Conservation (phyloP, 2,797 vertebrate genomes). For the Miichthys miiuy region DNA sequence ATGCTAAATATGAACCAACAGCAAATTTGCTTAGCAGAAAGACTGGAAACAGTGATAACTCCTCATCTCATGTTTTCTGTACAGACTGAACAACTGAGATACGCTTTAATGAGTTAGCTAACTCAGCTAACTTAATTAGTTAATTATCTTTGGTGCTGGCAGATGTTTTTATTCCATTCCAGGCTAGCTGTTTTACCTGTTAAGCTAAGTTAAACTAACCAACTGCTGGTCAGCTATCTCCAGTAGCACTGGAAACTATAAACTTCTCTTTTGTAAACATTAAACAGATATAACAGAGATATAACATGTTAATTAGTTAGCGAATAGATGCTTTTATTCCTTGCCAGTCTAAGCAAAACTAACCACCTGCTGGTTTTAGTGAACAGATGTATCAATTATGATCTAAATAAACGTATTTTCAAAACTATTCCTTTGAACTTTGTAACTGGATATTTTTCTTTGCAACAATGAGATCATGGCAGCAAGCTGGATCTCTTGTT, state of each 20-base stretch:
- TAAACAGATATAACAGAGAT: too few species aligned
- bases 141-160: neutral
- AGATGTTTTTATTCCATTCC: neutral
- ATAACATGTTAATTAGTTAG: neutral
- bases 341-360: neutral
- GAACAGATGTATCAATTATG: neutral
- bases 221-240: neutral
- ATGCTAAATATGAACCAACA: too few species aligned
- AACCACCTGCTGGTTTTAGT: neutral
- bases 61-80: neutral
- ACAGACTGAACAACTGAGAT: neutral
- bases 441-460: slow-evolving; percentile 62
- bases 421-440: slow-evolving; percentile 20
- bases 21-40: too few species aligned
- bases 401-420: slow-evolving; percentile 4
- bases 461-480: slow-evolving; percentile 48
- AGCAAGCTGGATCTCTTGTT: slow-evolving; percentile 54
- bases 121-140: too few species aligned
- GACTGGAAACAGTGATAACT: too few species aligned
- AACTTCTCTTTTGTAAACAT: too few species aligned
- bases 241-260: too few species aligned
- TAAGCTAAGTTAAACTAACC: neutral
- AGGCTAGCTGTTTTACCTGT: neutral
- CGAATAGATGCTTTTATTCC: neutral
- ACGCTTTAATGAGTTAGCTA: too few species aligned